Evolutionary conservation across 2,797 vertebrate species (phyloP).

Genomic region (Falco naumanni): DNA sequence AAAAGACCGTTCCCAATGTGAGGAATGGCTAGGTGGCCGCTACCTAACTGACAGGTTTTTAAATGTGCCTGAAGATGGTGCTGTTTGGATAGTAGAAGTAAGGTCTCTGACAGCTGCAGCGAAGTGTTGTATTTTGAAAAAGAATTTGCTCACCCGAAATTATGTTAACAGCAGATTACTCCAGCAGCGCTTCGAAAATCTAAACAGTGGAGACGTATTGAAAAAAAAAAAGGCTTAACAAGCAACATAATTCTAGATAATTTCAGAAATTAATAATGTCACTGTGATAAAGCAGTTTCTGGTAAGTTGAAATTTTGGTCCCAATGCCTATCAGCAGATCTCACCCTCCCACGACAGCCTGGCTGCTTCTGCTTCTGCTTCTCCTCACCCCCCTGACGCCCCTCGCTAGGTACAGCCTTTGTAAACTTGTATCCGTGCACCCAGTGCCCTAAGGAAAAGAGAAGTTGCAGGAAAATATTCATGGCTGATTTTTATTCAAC

Average conservation of each 20-base stretch:
- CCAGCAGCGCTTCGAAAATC: not conserved
- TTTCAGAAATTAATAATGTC: not conserved
- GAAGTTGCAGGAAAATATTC: not conserved
- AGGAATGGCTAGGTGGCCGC: fast-evolving
- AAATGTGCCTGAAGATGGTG: slow-evolving; percentile 64
- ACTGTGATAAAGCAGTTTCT: not conserved
- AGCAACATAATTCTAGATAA: not conserved
- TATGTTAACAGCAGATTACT: not conserved
- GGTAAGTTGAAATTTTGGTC: not conserved
- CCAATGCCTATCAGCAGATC: fast-evolving
- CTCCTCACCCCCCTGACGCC: not conserved
- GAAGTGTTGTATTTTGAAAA: not conserved
- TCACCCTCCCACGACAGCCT: not conserved
- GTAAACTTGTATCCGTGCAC: not conserved
- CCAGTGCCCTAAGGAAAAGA: not conserved
- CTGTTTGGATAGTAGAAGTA: slow-evolving; percentile 57
- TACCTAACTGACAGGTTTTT: not conserved
- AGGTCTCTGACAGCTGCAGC: not conserved
- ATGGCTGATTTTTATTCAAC: not conserved
- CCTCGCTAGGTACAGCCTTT: not conserved
- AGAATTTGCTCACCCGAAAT: not conserved
- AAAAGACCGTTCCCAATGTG: not conserved
- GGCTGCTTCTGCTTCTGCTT: not conserved
- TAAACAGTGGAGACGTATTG: not conserved
- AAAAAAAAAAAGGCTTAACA: not conserved